Conservation (phyloP, 1,140 invertebrate species). For the Chlorops oryzae region DNA sequence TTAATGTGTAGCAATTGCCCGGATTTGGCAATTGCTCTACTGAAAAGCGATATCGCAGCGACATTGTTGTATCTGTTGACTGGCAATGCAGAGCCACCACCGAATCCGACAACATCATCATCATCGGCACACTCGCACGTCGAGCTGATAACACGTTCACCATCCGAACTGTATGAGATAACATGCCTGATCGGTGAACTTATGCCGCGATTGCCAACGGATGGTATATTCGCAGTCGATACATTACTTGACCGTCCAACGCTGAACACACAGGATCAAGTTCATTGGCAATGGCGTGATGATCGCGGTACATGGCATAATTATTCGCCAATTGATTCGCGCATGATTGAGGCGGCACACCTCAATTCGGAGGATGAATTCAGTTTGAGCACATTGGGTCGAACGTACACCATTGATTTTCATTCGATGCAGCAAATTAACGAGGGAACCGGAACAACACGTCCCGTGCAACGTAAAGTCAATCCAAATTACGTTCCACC, state of each 20-base stretch:
- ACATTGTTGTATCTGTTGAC: slow-evolving; percentile 88
- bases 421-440: slow-evolving; percentile 97
- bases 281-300: slow-evolving; percentile 94
- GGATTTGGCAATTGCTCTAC: slow-evolving; percentile 79
- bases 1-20: slow-evolving; percentile 93
- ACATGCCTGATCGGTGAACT: slow-evolving; percentile 92
- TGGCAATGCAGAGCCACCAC: slow-evolving; percentile 61
- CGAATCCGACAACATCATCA: slow-evolving; percentile 19
- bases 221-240: slow-evolving; percentile 92
- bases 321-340: slow-evolving; percentile 60
- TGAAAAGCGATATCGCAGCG: slow-evolving; percentile 92
- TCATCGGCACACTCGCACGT: slow-evolving; percentile 56
- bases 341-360: slow-evolving; percentile 78
- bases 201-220: slow-evolving; percentile 87
- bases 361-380: slow-evolving; percentile 92
- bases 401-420: slow-evolving; percentile 93
- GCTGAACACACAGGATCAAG: slow-evolving; percentile 64
- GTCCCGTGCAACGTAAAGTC: slow-evolving; percentile 74
- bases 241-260: slow-evolving; percentile 71
- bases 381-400: slow-evolving; percentile 80
- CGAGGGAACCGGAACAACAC: slow-evolving; percentile 90
- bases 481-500: slow-evolving; percentile 44
- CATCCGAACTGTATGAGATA: slow-evolving; percentile 94
- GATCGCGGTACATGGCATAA: slow-evolving; percentile 77
- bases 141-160: slow-evolving; percentile 80